Conservation (phyloP, 2,888 invertebrate species). For the Mesodorylaimus sp. region DNA sequence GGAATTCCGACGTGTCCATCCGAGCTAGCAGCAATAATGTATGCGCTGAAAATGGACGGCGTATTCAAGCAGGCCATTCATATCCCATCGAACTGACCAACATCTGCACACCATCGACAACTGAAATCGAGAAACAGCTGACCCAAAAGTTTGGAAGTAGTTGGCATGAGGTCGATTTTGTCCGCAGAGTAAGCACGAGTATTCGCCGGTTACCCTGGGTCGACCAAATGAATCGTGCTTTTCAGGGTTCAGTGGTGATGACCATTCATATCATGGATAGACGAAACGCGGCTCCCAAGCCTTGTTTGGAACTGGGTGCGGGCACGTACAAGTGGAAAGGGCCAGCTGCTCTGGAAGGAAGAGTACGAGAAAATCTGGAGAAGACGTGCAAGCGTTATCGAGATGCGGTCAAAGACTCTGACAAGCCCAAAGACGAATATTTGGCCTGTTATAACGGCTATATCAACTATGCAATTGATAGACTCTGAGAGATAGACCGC, state of each 20-base stretch:
- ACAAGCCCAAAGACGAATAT: not conserved
- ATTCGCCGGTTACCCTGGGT: no score
- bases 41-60: not conserved
- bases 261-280: not conserved
- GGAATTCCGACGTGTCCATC: not conserved
- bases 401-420: not conserved
- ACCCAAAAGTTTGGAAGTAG: not conserved
- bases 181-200: not conserved
- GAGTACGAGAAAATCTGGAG: not conserved
- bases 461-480: not conserved
- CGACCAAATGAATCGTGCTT: not conserved
- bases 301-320: not conserved
- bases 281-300: not conserved
- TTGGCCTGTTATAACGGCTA: not conserved
- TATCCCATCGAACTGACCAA: not conserved
- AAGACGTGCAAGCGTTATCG: not conserved
- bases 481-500: not conserved
- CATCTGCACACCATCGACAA: not conserved
- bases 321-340: constrained; percentile 1
- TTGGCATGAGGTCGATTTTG: not conserved
- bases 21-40: not conserved
- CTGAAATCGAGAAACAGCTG: not conserved
- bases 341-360: not conserved
- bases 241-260: not conserved
- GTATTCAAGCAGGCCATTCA: not conserved